phyloP scores from a whole-genome alignment of 2,888 invertebrate genomes.

The Ypsolopha sequella region DNA sequence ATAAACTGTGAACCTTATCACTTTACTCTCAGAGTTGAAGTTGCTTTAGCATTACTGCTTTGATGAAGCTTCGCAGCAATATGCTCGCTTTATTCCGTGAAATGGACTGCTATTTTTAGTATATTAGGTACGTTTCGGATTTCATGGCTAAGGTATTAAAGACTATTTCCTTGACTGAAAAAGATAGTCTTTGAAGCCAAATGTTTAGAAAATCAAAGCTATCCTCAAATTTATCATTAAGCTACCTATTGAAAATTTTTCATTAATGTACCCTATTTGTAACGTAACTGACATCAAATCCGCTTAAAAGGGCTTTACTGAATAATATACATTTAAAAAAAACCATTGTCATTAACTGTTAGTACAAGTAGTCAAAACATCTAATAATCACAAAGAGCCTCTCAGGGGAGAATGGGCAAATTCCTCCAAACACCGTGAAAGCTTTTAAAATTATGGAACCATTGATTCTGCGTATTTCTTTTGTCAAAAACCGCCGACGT shows the following conservation, averaged over 20 bases:
- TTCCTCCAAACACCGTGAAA: conserved; percentile 52
- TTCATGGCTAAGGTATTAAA: too few species aligned
- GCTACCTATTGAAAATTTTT: too few species aligned
- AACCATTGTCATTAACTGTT: conserved; percentile 38
- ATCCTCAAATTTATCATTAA: too few species aligned
- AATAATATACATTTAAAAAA: conserved; percentile 5
- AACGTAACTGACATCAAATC: too few species aligned
- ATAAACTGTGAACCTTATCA: not conserved
- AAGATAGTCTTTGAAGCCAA: too few species aligned
- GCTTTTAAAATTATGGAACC: conserved; percentile 64
- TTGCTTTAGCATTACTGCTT: not conserved
- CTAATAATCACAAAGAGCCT: conserved; percentile 42
- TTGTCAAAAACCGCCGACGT: conserved; percentile 12
- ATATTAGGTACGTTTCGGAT: conserved; percentile 9
- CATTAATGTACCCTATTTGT: too few species aligned
- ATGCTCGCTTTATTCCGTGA: conserved; percentile 14
- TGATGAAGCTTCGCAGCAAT: conserved; percentile 8
- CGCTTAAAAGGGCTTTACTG: conserved; percentile 4
- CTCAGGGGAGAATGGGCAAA: conserved; percentile 40
- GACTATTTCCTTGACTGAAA: too few species aligned
- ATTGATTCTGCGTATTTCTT: conserved; percentile 56
- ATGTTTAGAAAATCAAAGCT: too few species aligned
- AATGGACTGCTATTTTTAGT: not conserved
- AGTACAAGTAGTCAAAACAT: conserved; percentile 56
- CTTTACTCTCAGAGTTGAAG: not conserved